phyloP scores from a whole-genome alignment of 2,888 invertebrate genomes.

The Lithophane socia region DNA sequence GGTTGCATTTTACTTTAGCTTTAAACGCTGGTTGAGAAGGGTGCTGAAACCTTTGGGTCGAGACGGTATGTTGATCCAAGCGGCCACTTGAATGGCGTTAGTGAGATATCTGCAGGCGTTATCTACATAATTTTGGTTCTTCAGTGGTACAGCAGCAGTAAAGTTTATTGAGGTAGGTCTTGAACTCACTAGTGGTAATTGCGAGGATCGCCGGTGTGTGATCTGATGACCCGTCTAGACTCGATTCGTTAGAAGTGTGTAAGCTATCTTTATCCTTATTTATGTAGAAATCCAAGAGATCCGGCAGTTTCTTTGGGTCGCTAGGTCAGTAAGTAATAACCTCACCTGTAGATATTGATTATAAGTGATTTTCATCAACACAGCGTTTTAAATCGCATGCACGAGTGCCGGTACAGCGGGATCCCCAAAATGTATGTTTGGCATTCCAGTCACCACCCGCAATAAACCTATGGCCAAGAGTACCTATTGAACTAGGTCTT shows the following conservation, averaged over 20 bases:
- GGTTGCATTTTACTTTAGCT: too few species aligned
- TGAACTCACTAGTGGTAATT: too few species aligned
- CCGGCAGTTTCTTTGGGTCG: conserved; percentile 2
- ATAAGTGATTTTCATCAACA: background rate
- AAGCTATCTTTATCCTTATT: background rate
- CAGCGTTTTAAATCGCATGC: background rate
- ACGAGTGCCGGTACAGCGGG: background rate
- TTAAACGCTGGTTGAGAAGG: too few species aligned
- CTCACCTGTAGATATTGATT: conserved; percentile 3
- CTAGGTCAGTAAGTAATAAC: background rate
- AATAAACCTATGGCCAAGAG: background rate
- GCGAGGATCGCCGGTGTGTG: too few species aligned
- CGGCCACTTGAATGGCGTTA: too few species aligned
- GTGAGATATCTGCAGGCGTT: too few species aligned
- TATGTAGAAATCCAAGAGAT: background rate
- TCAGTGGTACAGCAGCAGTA: too few species aligned
- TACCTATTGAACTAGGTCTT: background rate
- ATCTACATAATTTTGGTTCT: too few species aligned
- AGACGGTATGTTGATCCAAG: too few species aligned
- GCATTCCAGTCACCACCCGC: conserved; percentile 10
- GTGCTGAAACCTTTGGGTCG: too few species aligned
- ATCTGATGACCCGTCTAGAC: too few species aligned
- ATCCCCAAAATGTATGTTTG: background rate
- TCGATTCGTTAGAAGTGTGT: background rate
- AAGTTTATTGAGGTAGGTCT: too few species aligned